Conservation (phyloP, 2,888 invertebrate species). For the Plebejus melissa region DNA sequence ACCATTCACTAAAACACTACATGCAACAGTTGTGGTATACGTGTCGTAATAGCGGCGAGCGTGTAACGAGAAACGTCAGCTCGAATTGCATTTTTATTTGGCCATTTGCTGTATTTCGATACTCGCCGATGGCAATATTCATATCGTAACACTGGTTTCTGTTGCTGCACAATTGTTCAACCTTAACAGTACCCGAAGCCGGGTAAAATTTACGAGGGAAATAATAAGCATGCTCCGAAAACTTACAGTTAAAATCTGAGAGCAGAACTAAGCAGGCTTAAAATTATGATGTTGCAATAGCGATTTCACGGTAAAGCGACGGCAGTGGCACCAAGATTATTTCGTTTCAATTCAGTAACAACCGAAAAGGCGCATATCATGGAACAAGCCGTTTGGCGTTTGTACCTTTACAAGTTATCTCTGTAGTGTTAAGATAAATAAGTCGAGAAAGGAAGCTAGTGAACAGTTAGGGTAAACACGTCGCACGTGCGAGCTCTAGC, state of each 20-base stretch:
- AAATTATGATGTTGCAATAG: constrained; percentile 15
- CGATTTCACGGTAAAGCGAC: constrained; percentile 6
- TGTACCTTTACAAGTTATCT: neutral
- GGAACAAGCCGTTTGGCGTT: neutral
- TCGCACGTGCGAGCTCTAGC: constrained; percentile 48
- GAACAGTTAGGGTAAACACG: constrained; percentile 45
- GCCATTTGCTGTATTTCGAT: constrained; percentile 13
- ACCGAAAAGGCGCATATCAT: neutral
- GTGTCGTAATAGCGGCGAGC: neutral
- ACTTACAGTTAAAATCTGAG: constrained; percentile 1
- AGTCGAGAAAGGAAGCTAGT: constrained; percentile 28
- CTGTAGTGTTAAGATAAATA: neutral
- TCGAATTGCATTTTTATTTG: constrained; percentile 17
- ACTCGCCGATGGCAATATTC: neutral
- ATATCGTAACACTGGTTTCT: neutral
- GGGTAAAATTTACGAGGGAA: neutral
- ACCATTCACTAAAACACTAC: neutral
- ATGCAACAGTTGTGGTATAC: neutral
- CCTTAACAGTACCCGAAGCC: neutral
- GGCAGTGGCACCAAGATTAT: neutral
- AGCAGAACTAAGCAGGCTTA: constrained; percentile 15
- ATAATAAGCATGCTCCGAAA: neutral
- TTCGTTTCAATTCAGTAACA: constrained; percentile 7
- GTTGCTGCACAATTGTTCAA: neutral
- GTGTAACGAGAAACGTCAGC: neutral